These are phyloP conservation scores for Phyllotreta cruciferae DNA, from an alignment of 2,888 invertebrate genomes.

Conservation along the genomic window DNA sequence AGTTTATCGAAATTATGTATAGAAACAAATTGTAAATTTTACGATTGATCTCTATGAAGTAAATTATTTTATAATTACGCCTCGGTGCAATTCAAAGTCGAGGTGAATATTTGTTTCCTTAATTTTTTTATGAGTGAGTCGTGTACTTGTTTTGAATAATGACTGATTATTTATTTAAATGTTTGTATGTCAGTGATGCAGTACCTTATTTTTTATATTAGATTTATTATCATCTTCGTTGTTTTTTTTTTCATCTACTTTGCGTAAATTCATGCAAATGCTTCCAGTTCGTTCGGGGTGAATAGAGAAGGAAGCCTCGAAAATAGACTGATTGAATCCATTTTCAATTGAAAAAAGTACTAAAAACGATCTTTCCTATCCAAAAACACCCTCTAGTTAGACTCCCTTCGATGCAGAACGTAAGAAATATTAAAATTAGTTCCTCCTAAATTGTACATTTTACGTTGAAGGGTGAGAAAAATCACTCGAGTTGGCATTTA, in stretches of 20 bases:
- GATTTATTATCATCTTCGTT: background rate
- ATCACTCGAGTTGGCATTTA: no score
- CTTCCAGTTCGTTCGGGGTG: no score
- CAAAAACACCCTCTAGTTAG: no score
- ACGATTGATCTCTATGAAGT: constrained; percentile 24
- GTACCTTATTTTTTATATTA: constrained; percentile 46
- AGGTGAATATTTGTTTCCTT: constrained; percentile 14
- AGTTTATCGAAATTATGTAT: constrained; percentile 20
- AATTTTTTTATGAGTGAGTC: constrained; percentile 28
- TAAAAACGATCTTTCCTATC: no score
- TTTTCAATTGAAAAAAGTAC: no score
- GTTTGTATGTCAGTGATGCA: constrained; percentile 42
- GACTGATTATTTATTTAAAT: constrained; percentile 42
- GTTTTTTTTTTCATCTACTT: background rate
- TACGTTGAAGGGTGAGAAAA: no score
- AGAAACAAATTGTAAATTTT: constrained; percentile 17
- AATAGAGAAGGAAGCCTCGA: no score
- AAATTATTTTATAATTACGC: constrained; percentile 11
- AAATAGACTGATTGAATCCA: no score
- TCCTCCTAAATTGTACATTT: no score
- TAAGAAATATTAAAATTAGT: no score
- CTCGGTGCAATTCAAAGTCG: background rate
- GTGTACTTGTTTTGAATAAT: constrained; percentile 32
- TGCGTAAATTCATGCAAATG: no score
- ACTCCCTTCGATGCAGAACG: no score